Percentiles rank a stretch among this genome's conserved stretches.
Evolutionary conservation across 2,113 vertebrate species (phyloP).

Genomic region (Platichthys stellatus): DNA sequence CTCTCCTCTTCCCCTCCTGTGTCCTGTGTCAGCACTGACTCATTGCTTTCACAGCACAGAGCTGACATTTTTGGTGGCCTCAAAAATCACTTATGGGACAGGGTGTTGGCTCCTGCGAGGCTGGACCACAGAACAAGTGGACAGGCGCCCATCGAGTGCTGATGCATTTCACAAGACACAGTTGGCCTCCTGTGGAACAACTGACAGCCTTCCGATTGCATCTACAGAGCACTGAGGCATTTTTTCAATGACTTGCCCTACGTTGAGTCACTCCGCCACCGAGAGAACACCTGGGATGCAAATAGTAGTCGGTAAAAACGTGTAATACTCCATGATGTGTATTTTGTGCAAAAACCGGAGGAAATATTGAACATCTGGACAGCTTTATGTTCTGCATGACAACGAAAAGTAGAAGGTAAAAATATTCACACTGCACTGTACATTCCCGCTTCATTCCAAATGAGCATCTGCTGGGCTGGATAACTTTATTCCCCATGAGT

Average conservation of each 20-base stretch:
- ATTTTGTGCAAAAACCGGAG: slow-evolving; percentile 14
- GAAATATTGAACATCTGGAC: slow-evolving; percentile 1
- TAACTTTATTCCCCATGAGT: slow-evolving; percentile 57
- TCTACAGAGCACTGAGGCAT: slow-evolving; percentile 40
- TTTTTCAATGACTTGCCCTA: slow-evolving; percentile 25
- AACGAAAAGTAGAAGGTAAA: slow-evolving; percentile 45
- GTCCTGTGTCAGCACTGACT: slow-evolving; percentile 69
- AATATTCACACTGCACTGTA: slow-evolving; percentile 65
- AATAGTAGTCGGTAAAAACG: slow-evolving; percentile 7
- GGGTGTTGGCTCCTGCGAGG: slow-evolving; percentile 59
- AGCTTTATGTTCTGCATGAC: slow-evolving; percentile 22
- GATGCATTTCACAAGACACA: slow-evolving; percentile 47
- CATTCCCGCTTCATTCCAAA: slow-evolving; percentile 18
- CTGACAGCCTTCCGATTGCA: slow-evolving; percentile 44
- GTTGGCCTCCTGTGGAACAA: slow-evolving; percentile 53
- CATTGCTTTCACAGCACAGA: slow-evolving; percentile 61
- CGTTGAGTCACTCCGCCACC: slow-evolving; percentile 16
- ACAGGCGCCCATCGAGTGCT: slow-evolving; percentile 49
- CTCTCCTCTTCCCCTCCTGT: slow-evolving; percentile 32
- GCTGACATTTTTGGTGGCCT: slow-evolving; percentile 71
- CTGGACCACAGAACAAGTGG: slow-evolving; percentile 41
- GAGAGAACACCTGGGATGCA: slow-evolving; percentile 26
- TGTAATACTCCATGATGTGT: slow-evolving; percentile 2
- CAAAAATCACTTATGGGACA: slow-evolving; percentile 66
- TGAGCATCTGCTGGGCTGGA: slow-evolving; percentile 39